Base-by-base conservation (phyloP, 2,888 invertebrate species). In the Sphinx pinastri region DNA sequence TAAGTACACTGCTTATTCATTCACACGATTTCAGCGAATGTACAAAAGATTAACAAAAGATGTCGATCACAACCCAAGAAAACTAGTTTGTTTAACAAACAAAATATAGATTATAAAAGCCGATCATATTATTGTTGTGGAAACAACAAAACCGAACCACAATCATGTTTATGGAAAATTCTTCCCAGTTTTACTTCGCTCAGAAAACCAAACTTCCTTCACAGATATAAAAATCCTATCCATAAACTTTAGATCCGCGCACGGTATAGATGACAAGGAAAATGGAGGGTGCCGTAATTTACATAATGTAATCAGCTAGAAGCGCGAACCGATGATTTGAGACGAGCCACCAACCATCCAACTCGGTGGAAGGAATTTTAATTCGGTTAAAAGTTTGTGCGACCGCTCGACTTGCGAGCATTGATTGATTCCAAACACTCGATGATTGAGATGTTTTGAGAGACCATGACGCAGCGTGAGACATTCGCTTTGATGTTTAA, bases 251-350 rank as follows among this genome's bases (percentile, higher is more conserved):
- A 68, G n/a, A 51, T 68, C 59, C 49, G 49, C 59, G 68, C 47
- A 31, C 54, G 47, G 68, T 68, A 83, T 84, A 81, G 83, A 83
- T 85, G 83, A 82, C 82, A 82, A 77, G 79, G 74, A 73, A 75
- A 79, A 80, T 78, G 82, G 81, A 78, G 81, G 74, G 78, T 77
- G 72, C 73, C 71, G 76, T 78, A 80, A 86, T 88, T 88, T 87
- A 77, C 87, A 88, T 88, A 88, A 88, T 86, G 86, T 86, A 86
- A 88, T 88, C 87, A 88, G 81, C 76, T 74, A 76, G 79, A 76
- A 81, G 76, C 80, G 82, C 78, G 84, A 82, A 79, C 84, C 85
- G 82, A 88, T 87, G 86, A 87, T 84, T 86, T 82, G 82, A 60
- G 52, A 60, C 69, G 69, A 69, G 16, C 69, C 69, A 69, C 68